Conservation (phyloP, 2,113 vertebrate species). For the Tyrannus savana region DNA sequence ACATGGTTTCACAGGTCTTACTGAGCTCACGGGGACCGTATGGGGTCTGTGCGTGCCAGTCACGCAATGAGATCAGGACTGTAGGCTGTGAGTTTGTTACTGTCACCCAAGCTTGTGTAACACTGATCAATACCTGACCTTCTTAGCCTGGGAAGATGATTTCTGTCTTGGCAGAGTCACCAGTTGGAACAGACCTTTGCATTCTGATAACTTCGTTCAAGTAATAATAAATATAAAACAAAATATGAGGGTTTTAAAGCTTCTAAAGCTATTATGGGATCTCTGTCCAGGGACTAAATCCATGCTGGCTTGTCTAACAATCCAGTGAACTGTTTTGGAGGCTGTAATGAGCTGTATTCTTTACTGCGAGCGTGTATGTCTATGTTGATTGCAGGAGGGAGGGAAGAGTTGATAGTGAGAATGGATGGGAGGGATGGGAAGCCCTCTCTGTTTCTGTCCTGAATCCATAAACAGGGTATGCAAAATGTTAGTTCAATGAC, state of each 20-base stretch:
- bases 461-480: background rate
- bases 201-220: constrained; percentile 28
- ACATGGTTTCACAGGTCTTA: background rate
- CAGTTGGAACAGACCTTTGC: constrained; percentile 1
- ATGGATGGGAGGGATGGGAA: background rate
- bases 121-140: background rate
- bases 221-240: background rate
- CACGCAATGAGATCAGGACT: fast-evolving
- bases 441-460: background rate
- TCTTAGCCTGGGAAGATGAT: background rate
- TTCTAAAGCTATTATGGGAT: background rate
- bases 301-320: background rate
- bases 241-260: background rate
- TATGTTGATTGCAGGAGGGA: background rate
- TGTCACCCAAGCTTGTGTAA: background rate
- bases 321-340: background rate
- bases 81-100: background rate
- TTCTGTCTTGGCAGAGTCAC: background rate
- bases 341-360: background rate
- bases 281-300: background rate
- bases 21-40: fast-evolving
- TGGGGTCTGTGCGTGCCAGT: fast-evolving
- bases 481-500: background rate
- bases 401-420: background rate
- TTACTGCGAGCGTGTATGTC: fast-evolving